phyloP scores from a whole-genome alignment of 1,140 invertebrate species.

The Saccostrea glomerata region DNA sequence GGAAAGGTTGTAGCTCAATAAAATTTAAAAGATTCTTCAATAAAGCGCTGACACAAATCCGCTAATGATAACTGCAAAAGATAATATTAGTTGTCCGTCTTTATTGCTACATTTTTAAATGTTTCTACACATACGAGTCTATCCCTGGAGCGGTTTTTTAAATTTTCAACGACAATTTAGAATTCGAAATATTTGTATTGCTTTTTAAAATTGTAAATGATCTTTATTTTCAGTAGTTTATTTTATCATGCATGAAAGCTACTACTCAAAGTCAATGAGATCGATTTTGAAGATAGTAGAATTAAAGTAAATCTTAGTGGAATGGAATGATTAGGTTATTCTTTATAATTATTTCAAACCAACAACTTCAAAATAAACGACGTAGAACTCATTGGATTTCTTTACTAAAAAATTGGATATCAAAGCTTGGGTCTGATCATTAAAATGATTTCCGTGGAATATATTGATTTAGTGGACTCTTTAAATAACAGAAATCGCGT shows the following conservation, averaged over 20 bases:
- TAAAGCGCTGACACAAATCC: constrained; percentile 25
- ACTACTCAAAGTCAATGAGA: not conserved
- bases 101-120: not conserved
- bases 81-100: constrained; percentile 9
- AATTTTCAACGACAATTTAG: constrained; percentile 19
- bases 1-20: constrained; percentile 22
- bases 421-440: no score
- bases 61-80: constrained; percentile 16
- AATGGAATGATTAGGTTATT: not conserved
- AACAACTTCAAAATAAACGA: constrained; percentile 8
- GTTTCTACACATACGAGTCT: not conserved
- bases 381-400: not conserved
- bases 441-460: not conserved
- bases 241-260: not conserved
- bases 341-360: not conserved
- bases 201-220: constrained; percentile 3
- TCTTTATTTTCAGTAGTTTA: not conserved
- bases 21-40: constrained; percentile 30
- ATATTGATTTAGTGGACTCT: not conserved
- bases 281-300: not conserved
- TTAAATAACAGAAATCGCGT: no score
- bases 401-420: not conserved
- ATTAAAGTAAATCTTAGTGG: not conserved
- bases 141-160: not conserved
- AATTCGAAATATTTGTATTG: constrained; percentile 12